Base-by-base conservation (phyloP, 2,797 vertebrate species). In the Chelonia mydas region DNA sequence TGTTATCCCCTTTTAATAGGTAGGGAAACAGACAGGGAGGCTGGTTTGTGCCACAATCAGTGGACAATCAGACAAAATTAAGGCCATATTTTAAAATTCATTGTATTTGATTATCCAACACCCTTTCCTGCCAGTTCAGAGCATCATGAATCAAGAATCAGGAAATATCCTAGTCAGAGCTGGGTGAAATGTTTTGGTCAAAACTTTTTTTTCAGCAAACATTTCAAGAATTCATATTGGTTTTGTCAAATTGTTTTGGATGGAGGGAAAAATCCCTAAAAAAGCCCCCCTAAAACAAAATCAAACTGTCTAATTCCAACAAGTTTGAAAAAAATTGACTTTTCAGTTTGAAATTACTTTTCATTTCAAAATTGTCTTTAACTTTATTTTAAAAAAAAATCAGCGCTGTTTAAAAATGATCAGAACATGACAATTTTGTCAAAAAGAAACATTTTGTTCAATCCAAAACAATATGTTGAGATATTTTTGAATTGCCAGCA, bases 31-130 rank as follows among this genome's bases (percentile, higher is more conserved):
- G 83, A 88, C 33, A 78, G 0, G 92, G 83, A 68, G 65, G 85
- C 87, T 88, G 57, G 90, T 85, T 94, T 80, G 45, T 88, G 68
- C 37, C 53, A 81, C 53, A n/a, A 8, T 27, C 72, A 90, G 3
- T 65, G 68, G 41, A 41, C 41, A 41, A 41, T 41, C 47, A 88
- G 50, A 54, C 9, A 94, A 87, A 95, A 91, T 88, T 92, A 93
- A 96, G 79, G n/a, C 8, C 5, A 0, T 65, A n/a, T 90, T 96
- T 93, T 81, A 74, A 72, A 94, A 51, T 23, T 74, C 13, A 54
- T 74, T 87, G 17, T 65, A 1, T 77, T 82, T 6, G 0, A 51
- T 94, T 25, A 31, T 2, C 65, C 72, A 88, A 28, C 65, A 90
- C 37, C 37, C 54, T 37, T 33, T 85, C 92, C 92, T 90, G 21